Evolutionary conservation across 2,888 invertebrate species (phyloP).

Genomic region (Himalopsyche anomala): DNA sequence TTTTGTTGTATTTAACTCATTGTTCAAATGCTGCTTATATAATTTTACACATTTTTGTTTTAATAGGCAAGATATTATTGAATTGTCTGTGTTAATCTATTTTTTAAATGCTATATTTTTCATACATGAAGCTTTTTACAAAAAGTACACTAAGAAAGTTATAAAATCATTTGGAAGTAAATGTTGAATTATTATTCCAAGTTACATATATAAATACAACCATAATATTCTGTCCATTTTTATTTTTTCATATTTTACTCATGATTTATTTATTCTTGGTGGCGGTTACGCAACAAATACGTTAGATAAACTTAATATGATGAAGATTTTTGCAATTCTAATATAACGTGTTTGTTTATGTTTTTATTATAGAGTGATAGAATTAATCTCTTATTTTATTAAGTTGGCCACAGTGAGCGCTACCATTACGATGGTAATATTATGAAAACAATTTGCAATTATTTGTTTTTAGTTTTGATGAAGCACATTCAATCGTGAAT

Average conservation of each 20-base stretch:
- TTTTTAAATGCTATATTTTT: no score
- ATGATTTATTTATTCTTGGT: constrained; percentile 29
- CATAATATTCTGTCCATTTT: neutral
- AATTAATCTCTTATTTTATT: neutral
- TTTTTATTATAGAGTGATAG: neutral
- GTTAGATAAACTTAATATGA: neutral
- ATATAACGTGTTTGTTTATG: neutral
- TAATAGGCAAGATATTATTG: no score
- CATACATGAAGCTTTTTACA: neutral
- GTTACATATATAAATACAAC: neutral
- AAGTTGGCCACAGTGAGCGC: neutral
- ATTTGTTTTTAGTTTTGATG: no score
- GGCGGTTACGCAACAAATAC: neutral
- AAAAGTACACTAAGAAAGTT: neutral
- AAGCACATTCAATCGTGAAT: no score
- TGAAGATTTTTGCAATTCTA: neutral
- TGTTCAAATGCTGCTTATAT: no score
- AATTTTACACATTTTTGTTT: no score
- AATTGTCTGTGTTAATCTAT: no score
- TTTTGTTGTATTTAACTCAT: no score
- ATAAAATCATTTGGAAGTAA: neutral
- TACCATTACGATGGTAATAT: neutral
- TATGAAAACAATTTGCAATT: neutral
- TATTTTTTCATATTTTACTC: neutral
- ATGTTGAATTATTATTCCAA: neutral